A percentile compares a stretch with the other conserved stretches of the same genome.
Conservation (phyloP, 2,113 vertebrate species). For the Athene noctua region DNA sequence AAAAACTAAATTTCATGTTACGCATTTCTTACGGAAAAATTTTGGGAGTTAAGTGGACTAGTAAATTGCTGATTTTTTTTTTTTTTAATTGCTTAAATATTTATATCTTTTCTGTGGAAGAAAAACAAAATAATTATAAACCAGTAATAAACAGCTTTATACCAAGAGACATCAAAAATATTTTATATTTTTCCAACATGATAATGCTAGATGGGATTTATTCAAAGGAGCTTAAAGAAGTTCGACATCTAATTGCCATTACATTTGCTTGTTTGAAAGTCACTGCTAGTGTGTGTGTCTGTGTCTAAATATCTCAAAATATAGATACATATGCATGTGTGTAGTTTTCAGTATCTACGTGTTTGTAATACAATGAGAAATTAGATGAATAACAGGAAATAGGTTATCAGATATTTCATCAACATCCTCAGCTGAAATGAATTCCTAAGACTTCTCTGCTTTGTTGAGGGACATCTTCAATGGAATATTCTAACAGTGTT, state of each 20-base stretch:
- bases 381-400: neutral
- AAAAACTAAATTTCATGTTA: neutral
- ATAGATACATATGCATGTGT: rapidly evolving
- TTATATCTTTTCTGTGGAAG: neutral
- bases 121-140: neutral
- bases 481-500: neutral
- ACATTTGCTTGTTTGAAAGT: neutral
- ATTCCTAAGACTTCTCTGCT: neutral
- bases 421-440: neutral
- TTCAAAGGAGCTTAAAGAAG: neutral
- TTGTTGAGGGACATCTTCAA: neutral
- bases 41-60: neutral
- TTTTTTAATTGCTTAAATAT: neutral
- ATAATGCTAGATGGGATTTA: neutral
- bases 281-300: neutral
- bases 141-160: neutral
- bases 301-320: neutral
- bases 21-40: neutral
- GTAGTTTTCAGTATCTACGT: neutral
- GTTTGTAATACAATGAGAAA: neutral
- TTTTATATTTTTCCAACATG: neutral
- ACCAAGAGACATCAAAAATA: neutral
- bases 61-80: neutral
- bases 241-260: neutral
- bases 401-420: neutral